phyloP scores from a whole-genome alignment of 1,140 invertebrate species.

The Philaenus spumarius region DNA sequence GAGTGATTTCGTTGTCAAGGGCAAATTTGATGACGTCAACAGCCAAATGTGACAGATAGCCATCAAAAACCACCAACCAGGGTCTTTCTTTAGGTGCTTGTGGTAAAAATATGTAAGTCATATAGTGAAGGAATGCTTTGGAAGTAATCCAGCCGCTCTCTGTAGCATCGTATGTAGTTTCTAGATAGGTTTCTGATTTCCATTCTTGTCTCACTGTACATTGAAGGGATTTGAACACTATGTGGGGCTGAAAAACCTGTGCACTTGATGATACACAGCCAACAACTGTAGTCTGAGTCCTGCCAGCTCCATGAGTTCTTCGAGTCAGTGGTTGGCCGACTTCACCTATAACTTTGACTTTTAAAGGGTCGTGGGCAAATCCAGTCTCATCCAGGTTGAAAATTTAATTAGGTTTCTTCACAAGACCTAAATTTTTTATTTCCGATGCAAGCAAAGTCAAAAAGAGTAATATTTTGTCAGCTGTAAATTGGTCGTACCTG shows the following conservation, averaged over 20 bases:
- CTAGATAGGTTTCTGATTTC: not conserved
- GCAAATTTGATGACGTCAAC: no score
- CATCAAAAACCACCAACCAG: no score
- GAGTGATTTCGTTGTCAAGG: no score
- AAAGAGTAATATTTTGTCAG: no score
- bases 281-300: not conserved
- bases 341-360: not conserved
- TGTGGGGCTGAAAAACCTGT: not conserved
- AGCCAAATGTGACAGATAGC: no score
- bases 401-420: not conserved
- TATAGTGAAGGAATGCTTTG: no score
- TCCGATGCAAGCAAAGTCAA: no score
- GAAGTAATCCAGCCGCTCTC: no score
- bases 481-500: no score
- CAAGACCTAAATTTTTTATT: not conserved
- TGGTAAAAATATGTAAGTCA: no score
- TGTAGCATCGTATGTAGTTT: no score
- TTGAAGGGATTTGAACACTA: not conserved
- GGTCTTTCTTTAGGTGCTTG: no score
- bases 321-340: not conserved
- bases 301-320: not conserved
- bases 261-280: not conserved
- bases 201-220: not conserved
- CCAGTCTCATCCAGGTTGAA: not conserved
- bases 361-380: not conserved